Evolutionary conservation across 2,888 invertebrate genomes (phyloP), one percentile per base, ranked within the genome.

Genomic region (Torymus aiolomorphi): DNA sequence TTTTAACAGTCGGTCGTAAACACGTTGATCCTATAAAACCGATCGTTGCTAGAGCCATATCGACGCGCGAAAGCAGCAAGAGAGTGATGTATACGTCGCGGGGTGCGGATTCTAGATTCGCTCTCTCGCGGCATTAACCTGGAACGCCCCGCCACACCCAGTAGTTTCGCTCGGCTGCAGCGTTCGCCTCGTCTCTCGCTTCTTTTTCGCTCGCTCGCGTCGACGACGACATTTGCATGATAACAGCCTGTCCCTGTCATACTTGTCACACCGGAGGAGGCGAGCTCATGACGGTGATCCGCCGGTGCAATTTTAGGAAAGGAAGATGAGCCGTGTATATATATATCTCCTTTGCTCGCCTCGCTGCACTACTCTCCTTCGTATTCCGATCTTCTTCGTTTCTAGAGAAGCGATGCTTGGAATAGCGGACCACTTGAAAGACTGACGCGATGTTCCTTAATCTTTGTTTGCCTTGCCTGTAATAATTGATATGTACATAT

Each of bases 121-220:
- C 11, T 51, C 51, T 57, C 31, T 49, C 67, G 76, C 12, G 18
- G 52, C 10, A 57, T n/a, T 13, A 20, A 61, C 14, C 56, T 66
- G 78, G 76, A 82, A 84, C 82, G 82, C 82, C 82, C 76, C 20
- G 76, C 76, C 83, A 84, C 82, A 76, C 83, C 82, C 80, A 78
- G 74, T 83, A 82, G 80, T 82, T 80, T 69, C 66, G 56, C 73
- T 65, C 54, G 67, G 63, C 20, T 20, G 20, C 80, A 80, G 80
- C 74, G 63, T 73, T 77, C 80, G 82, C 76, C 61, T 66, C 61
- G 3, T 51, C 59, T 67, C 49, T n/a, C 42, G n/a, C 63, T n/a
- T 81, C 62, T 69, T 51, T 18, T 42, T 20, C 80, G 62, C 71
- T 51, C 31, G 8, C 31, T 67, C 0, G 59, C 16, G 13, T 10